These are phyloP conservation scores for Thymelicus sylvestris DNA, from an alignment of 2,888 invertebrate species.

Conservation along the genomic window DNA sequence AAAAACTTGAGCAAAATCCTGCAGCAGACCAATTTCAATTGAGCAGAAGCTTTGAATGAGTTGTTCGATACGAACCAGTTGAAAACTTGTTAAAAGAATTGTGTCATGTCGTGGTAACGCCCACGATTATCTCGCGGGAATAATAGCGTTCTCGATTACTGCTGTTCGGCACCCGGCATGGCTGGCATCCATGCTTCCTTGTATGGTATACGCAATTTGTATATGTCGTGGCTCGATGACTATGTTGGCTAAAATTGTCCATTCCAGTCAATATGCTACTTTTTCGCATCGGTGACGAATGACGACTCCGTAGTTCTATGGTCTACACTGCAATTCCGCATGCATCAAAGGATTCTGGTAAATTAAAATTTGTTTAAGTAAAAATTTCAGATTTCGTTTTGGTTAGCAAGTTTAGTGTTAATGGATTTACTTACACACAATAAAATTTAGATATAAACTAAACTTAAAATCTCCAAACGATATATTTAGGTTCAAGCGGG, in stretches of 20 bases:
- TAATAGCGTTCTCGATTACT: background rate
- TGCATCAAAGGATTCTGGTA: too few species aligned
- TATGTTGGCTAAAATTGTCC: too few species aligned
- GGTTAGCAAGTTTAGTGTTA: too few species aligned
- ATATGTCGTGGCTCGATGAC: background rate
- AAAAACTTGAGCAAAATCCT: background rate
- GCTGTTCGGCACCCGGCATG: background rate
- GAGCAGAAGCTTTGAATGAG: background rate
- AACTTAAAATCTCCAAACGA: background rate
- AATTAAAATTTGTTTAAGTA: too few species aligned
- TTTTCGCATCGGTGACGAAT: too few species aligned
- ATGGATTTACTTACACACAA: too few species aligned
- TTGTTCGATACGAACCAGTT: constrained; percentile 1
- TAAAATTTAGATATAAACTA: too few species aligned
- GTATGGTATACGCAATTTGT: background rate
- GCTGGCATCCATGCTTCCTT: background rate
- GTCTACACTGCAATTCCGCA: too few species aligned
- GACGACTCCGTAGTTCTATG: too few species aligned
- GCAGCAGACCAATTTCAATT: background rate
- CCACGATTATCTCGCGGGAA: constrained; percentile 41
- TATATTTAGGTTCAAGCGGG: background rate
- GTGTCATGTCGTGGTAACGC: constrained; percentile 47
- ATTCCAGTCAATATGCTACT: too few species aligned
- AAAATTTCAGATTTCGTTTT: too few species aligned
- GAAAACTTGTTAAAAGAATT: constrained; percentile 7